Conservation (phyloP, 2,888 invertebrate genomes). For the Pseudanteris insignis region DNA sequence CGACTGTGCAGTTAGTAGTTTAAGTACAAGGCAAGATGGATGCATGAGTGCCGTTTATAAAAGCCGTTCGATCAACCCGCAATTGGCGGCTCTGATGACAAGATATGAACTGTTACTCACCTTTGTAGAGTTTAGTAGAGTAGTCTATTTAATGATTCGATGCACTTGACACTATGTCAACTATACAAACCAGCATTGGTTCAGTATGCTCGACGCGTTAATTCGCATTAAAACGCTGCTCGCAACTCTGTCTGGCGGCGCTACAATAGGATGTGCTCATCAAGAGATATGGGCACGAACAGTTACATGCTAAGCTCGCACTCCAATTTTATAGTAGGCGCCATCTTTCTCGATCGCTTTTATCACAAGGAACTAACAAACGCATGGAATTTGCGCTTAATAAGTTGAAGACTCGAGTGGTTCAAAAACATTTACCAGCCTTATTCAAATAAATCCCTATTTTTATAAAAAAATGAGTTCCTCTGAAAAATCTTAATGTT, state of each 20-base stretch:
- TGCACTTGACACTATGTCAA: conserved; percentile 24
- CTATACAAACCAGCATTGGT: conserved; percentile 19
- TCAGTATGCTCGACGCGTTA: conserved; percentile 24
- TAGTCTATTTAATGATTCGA: conserved; percentile 25
- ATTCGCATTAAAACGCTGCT: conserved; percentile 15
- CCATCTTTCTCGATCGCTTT: conserved; percentile 38
- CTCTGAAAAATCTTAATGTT: too few relatives aligned
- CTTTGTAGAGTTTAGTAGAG: conserved; percentile 15
- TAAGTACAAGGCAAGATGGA: conserved; percentile 31
- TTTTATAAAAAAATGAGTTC: too few relatives aligned
- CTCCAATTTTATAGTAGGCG: conserved; percentile 23
- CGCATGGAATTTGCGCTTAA: too few relatives aligned
- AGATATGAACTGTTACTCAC: conserved; percentile 22
- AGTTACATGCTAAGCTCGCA: conserved; percentile 22
- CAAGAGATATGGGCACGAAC: conserved; percentile 16
- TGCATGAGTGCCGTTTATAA: conserved; percentile 23
- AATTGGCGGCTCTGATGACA: conserved; percentile 23
- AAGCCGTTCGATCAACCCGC: conserved; percentile 24
- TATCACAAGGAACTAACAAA: too few relatives aligned
- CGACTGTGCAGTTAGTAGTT: conserved; percentile 28
- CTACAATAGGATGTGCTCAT: conserved; percentile 18
- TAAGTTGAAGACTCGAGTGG: too few relatives aligned
- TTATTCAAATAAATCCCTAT: too few relatives aligned
- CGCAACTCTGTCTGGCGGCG: conserved; percentile 8
- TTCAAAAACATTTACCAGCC: too few relatives aligned